Evolutionary conservation across 2,888 invertebrate species (phyloP).

Genomic region (Ochropleura plecta): DNA sequence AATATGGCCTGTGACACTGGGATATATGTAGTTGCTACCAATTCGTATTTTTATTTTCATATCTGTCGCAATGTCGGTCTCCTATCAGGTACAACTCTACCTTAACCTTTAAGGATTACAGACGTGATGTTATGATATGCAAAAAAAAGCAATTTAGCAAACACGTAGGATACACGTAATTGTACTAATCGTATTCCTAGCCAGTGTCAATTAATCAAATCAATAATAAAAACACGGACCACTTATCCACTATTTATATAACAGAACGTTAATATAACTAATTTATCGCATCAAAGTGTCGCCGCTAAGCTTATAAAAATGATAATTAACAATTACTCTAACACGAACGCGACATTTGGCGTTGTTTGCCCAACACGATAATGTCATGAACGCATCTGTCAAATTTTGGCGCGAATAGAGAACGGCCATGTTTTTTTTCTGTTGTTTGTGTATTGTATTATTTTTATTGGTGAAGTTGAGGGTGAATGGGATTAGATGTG

Average conservation of each 20-base stretch:
- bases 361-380: conserved; percentile 86
- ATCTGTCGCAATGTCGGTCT: too few species aligned
- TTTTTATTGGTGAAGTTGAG: conserved; percentile 58
- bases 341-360: conserved; percentile 83
- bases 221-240: conserved; percentile 58
- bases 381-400: conserved; percentile 82
- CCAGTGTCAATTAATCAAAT: conserved; percentile 51
- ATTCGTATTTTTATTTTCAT: too few species aligned
- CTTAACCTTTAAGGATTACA: too few species aligned
- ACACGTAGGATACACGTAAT: conserved; percentile 10
- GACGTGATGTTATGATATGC: too few species aligned
- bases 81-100: too few species aligned
- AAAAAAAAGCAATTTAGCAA: conserved; percentile 14
- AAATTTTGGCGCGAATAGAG: conserved; percentile 67
- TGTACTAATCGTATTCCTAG: conserved; percentile 27
- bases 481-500: conserved; percentile 45
- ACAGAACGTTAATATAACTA: conserved; percentile 67
- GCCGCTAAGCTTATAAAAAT: conserved; percentile 84
- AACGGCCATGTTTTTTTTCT: conserved; percentile 61
- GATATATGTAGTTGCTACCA: too few species aligned
- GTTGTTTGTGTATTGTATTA: conserved; percentile 62
- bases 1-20: neutral
- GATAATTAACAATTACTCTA: conserved; percentile 87
- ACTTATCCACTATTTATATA: conserved; percentile 57
- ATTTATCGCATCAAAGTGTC: conserved; percentile 72